Conservation (phyloP, 2,113 vertebrate species). For the Thamnaconus septentrionalis region DNA sequence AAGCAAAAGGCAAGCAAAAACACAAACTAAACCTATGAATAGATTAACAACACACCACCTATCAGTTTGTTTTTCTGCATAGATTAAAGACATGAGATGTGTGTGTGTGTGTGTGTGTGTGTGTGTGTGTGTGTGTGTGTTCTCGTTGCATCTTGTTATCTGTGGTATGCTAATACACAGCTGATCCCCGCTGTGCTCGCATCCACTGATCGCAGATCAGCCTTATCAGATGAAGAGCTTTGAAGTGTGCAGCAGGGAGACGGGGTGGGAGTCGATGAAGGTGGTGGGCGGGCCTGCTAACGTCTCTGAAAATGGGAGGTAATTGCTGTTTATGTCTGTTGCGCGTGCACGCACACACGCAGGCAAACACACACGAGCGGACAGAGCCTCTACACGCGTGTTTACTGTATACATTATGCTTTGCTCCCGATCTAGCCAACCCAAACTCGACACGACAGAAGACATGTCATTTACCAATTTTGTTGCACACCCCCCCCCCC, state of each 20-base stretch:
- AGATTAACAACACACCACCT: no score
- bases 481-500: no score
- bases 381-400: background rate
- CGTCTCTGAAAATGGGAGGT: constrained; percentile 52
- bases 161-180: constrained; percentile 46
- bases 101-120: constrained; percentile 10
- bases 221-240: constrained; percentile 46
- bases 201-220: constrained; percentile 48
- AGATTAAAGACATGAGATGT: background rate
- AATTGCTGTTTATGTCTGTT: constrained; percentile 37
- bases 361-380: constrained; percentile 10
- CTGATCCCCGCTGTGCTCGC: constrained; percentile 37
- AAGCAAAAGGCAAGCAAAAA: no score
- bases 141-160: constrained; percentile 31
- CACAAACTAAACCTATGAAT: no score
- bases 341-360: background rate
- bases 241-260: constrained; percentile 19
- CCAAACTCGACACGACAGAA: no score
- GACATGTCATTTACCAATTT: no score
- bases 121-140: background rate
- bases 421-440: no score
- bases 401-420: no score
- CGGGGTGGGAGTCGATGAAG: constrained; percentile 4
- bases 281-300: constrained; percentile 30
- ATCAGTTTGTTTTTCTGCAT: background rate